Conservation (phyloP, 2,113 vertebrate genomes). For the Scartelaos histophorus region DNA sequence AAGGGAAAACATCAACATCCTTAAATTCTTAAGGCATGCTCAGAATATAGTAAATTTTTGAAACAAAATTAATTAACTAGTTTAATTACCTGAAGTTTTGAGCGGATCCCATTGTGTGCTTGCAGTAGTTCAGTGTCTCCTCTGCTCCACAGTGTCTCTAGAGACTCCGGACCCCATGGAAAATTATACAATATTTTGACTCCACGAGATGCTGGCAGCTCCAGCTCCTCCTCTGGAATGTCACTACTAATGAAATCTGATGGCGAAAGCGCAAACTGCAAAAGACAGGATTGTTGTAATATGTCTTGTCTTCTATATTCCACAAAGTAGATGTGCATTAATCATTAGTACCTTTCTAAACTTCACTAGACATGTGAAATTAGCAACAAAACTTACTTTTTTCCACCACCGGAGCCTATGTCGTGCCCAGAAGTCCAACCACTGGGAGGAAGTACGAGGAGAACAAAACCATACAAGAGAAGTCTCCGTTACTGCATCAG, state of each 20-base stretch:
- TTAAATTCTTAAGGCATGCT: too few species aligned
- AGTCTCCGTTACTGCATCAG: slow-evolving; percentile 82
- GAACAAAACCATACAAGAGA: slow-evolving; percentile 94
- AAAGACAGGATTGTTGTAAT: slow-evolving; percentile 1
- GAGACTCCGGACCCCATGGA: slow-evolving; percentile 87
- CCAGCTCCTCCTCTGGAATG: slow-evolving; percentile 70
- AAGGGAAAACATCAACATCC: not conserved
- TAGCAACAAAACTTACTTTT: slow-evolving; percentile 79
- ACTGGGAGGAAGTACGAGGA: slow-evolving; percentile 86
- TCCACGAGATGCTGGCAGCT: slow-evolving; percentile 74
- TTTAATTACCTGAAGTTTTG: slow-evolving; percentile 78
- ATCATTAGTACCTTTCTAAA: not conserved
- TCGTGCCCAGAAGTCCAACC: slow-evolving; percentile 95
- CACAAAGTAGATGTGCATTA: not conserved
- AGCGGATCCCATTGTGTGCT: slow-evolving; percentile 67
- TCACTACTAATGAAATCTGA: slow-evolving; percentile 87
- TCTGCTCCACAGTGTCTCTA: slow-evolving; percentile 86
- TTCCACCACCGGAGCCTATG: slow-evolving; percentile 95
- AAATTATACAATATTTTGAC: slow-evolving; percentile 83
- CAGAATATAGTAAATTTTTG: not conserved
- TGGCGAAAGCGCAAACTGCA: slow-evolving; percentile 87
- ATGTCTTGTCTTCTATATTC: too few species aligned
- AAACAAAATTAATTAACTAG: not conserved
- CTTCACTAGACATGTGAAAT: not conserved
- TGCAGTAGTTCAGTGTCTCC: slow-evolving; percentile 82